Evolutionary conservation across 2,797 vertebrate species (phyloP), one percentile per base, ranked within the genome.

Genomic region (Orestias chungarensis): DNA sequence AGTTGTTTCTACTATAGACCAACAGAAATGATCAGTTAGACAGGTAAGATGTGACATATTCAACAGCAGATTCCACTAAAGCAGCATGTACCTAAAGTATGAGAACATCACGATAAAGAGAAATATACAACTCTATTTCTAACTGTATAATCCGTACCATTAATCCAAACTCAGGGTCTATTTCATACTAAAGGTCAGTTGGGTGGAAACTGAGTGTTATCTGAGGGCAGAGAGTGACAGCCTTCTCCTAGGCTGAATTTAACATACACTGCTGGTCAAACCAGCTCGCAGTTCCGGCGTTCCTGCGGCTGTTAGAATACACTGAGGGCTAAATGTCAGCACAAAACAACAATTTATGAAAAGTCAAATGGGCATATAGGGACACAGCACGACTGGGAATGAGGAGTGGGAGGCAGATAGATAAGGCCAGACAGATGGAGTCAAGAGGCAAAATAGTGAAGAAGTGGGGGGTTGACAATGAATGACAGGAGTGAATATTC

Each of bases 291-390:
- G 35, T 40, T 25, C 59, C 15, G 23, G 35, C 35, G 35, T 35
- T 62, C 73, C 84, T 14, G 44, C 25, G 35, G 52, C 72, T 44
- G 73, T 68, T 40, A 23, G 70, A 65, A 62, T 68, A 52, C 66
- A 83, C 65, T 75, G 57, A 81, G 66, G 70, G 66, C 67, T 68
- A 69, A 80, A 62, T 20, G 54, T 66, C 23, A 57, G 72, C 75
- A 76, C 61, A 78, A 74, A 75, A 75, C 62, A 68, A 29, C 72
- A 61, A 75, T 80, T 82, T 76, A n/a, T 67, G 35, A 77, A 78
- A 68, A 83, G 61, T 49, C 82, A 88, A 78, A 82, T 75, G 62
- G 79, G 74, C 68, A 81, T 65, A 80, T 31, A 1, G 73, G 84
- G 81, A 81, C 77, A 77, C 12, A 23, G 40, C 27, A 23, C 42